Conservation (phyloP, 2,888 invertebrate species). For the Hofmannophila pseudospretella region DNA sequence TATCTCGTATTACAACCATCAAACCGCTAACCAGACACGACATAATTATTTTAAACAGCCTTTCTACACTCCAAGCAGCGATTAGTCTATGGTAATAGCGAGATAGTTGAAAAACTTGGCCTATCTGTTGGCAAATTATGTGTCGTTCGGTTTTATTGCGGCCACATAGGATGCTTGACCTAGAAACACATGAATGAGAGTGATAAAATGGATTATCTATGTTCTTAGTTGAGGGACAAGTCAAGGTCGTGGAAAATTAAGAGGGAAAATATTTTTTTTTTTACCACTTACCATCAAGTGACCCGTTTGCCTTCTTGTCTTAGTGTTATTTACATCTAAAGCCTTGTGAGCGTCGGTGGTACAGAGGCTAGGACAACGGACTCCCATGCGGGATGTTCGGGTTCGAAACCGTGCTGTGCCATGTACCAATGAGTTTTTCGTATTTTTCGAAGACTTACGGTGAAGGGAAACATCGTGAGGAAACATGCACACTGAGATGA, state of each 20-base stretch:
- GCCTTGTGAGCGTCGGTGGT: too few species aligned
- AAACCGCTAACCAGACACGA: neutral
- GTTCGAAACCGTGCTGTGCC: too few species aligned
- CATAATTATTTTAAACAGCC: constrained; percentile 3
- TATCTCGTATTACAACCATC: neutral
- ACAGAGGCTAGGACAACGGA: too few species aligned
- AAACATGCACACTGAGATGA: too few species aligned
- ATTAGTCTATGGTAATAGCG: neutral
- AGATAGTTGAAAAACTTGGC: constrained; percentile 9
- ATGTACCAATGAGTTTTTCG: too few species aligned
- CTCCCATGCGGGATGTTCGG: too few species aligned
- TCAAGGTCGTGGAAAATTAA: neutral
- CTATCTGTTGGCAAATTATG: constrained; percentile 8
- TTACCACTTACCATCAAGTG: too few species aligned
- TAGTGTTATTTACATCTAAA: too few species aligned
- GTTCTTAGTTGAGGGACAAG: neutral
- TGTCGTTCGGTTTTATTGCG: constrained; percentile 8
- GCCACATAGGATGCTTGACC: constrained; percentile 11
- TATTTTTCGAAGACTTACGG: too few species aligned
- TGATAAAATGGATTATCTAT: neutral
- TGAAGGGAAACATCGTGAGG: too few species aligned
- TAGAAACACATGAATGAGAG: neutral
- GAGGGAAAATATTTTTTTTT: too few species aligned
- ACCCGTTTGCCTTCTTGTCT: too few species aligned
- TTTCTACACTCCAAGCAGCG: neutral